phyloP scores from a whole-genome alignment of 2,888 invertebrate genomes.

The Drosophila cognata region DNA sequence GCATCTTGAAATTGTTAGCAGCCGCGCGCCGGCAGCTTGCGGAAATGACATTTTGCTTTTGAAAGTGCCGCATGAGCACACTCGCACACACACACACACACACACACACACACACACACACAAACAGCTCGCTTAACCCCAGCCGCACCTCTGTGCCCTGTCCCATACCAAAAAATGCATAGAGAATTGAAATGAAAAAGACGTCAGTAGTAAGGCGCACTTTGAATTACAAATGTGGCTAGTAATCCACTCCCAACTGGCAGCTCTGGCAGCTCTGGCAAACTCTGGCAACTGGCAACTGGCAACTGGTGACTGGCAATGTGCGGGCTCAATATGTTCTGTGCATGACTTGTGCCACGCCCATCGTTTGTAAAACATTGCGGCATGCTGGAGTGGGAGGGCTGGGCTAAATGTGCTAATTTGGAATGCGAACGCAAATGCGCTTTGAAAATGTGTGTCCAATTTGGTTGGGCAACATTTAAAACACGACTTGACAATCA shows the following conservation, averaged over 20 bases:
- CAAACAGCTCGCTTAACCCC: slow-evolving; percentile 15
- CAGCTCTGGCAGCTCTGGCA: slow-evolving; percentile 5
- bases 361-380: slow-evolving; percentile 27
- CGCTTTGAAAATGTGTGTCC: slow-evolving; percentile 77
- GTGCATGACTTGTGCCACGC: slow-evolving; percentile 38
- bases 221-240: slow-evolving; percentile 74
- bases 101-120: background rate
- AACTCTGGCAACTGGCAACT: slow-evolving; percentile 2
- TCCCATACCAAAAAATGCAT: slow-evolving; percentile 25
- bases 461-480: slow-evolving; percentile 79
- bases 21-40: slow-evolving; percentile 46
- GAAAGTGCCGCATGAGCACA: slow-evolving; percentile 65
- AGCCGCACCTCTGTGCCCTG: background rate
- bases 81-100: background rate
- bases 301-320: slow-evolving; percentile 9
- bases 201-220: slow-evolving; percentile 54
- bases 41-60: slow-evolving; percentile 72
- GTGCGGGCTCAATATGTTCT: slow-evolving; percentile 30
- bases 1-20: slow-evolving; percentile 30
- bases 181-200: slow-evolving; percentile 39
- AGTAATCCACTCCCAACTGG: slow-evolving; percentile 42
- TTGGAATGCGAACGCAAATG: slow-evolving; percentile 65
- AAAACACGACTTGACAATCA: slow-evolving; percentile 79
- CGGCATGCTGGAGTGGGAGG: background rate
- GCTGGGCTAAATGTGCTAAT: slow-evolving; percentile 66